phyloP scores from a whole-genome alignment of 2,888 invertebrate species.

The Laothoe populi region DNA sequence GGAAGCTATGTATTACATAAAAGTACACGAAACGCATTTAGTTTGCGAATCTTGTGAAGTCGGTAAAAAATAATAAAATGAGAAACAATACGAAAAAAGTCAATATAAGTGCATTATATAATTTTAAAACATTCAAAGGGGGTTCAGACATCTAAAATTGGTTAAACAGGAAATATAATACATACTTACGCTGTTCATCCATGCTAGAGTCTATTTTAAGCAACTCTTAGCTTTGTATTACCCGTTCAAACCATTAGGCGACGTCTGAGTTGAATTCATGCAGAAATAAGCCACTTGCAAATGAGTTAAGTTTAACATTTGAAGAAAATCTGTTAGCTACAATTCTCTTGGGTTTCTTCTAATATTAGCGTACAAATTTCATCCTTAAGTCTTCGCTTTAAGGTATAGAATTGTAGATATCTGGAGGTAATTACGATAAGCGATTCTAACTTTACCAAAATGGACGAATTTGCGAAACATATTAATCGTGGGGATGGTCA shows the following conservation, averaged over 20 bases:
- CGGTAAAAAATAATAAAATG: no score
- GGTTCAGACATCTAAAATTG: background rate
- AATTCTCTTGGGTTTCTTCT: background rate
- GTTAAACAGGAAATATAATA: background rate
- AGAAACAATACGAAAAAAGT: no score
- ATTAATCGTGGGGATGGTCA: background rate
- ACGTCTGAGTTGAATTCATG: background rate
- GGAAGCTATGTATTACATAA: no score
- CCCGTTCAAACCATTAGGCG: slow-evolving; percentile 3
- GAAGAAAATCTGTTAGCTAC: slow-evolving; percentile 11
- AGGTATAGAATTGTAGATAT: background rate
- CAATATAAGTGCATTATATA: no score
- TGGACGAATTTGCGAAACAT: background rate
- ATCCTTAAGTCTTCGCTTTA: background rate
- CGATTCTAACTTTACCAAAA: background rate
- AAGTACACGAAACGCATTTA: no score
- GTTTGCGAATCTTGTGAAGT: no score
- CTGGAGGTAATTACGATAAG: no score
- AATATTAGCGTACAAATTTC: background rate
- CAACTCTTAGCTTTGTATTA: background rate
- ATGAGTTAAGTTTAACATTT: slow-evolving; percentile 8
- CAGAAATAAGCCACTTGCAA: slow-evolving; percentile 1
- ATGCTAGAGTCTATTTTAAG: background rate
- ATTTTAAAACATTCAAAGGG: no score
- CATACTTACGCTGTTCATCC: background rate